Conservation (phyloP, 1,140 invertebrate genomes). For the Diplogasteroides magnus region DNA sequence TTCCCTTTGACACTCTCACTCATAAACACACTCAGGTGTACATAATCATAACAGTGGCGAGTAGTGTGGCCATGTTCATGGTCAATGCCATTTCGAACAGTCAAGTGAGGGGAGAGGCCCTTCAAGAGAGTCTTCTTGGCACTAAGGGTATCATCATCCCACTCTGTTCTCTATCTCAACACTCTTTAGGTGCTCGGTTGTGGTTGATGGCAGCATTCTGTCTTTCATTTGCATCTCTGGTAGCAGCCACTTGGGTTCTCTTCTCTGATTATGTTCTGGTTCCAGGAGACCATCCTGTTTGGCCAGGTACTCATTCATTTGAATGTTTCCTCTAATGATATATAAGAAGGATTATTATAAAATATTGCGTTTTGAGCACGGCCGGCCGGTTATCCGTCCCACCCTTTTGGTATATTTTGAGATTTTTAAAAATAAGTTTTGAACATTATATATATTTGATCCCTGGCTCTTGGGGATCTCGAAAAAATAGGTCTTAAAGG, state of each 20-base stretch:
- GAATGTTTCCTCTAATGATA: neutral
- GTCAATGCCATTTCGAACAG: conserved; percentile 93
- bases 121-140: conserved; percentile 79
- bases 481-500: too few relatives aligned
- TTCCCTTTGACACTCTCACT: too few relatives aligned
- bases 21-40: too few relatives aligned
- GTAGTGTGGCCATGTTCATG: conserved; percentile 87
- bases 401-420: conserved; percentile 61
- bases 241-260: conserved; percentile 89
- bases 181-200: conserved; percentile 69
- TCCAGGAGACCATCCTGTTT: conserved; percentile 43
- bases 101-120: conserved; percentile 79
- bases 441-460: too few relatives aligned
- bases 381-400: neutral
- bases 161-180: neutral
- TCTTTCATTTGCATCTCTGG: conserved; percentile 86
- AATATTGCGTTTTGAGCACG: too few relatives aligned
- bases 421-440: too few relatives aligned
- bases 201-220: conserved; percentile 95
- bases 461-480: too few relatives aligned
- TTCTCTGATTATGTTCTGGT: conserved; percentile 64
- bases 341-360: too few relatives aligned
- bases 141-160: conserved; percentile 61
- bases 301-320: conserved; percentile 39
- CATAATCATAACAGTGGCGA: conserved; percentile 86